Evolutionary conservation across 1,140 invertebrate genomes (phyloP).

Genomic region (Phortica variegata): DNA sequence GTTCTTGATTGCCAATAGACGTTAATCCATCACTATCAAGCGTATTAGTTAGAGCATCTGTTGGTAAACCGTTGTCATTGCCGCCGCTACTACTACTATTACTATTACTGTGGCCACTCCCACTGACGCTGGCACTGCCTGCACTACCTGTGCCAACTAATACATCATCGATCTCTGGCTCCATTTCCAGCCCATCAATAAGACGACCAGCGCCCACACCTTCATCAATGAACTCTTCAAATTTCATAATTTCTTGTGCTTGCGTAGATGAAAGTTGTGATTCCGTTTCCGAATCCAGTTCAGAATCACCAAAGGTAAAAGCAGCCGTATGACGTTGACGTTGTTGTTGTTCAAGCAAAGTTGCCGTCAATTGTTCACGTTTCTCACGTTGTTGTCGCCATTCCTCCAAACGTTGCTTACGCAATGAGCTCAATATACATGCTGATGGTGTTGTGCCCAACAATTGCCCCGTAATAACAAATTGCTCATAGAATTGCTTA

Average conservation of each 20-base stretch:
- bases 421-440: slow-evolving; percentile 32
- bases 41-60: slow-evolving; percentile 5
- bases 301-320: slow-evolving; percentile 39
- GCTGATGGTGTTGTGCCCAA: slow-evolving; percentile 43
- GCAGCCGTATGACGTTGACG: slow-evolving; percentile 28
- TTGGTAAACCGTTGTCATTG: slow-evolving; percentile 28
- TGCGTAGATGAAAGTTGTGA: slow-evolving; percentile 46
- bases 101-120: slow-evolving; percentile 23
- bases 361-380: slow-evolving; percentile 9
- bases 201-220: slow-evolving; percentile 49
- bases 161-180: slow-evolving; percentile 50
- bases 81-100: slow-evolving; percentile 28
- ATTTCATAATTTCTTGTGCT: slow-evolving; percentile 51
- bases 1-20: slow-evolving; percentile 14
- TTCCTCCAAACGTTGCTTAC: slow-evolving; percentile 40
- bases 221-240: slow-evolving; percentile 51
- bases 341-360: slow-evolving; percentile 21
- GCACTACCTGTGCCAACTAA: slow-evolving; percentile 19
- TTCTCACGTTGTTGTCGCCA: slow-evolving; percentile 40
- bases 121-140: slow-evolving; percentile 9
- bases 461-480: slow-evolving; percentile 40
- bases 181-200: slow-evolving; percentile 52
- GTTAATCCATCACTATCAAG: not conserved
- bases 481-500: slow-evolving; percentile 47
- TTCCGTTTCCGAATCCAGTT: slow-evolving; percentile 48